These are phyloP conservation scores for Microchrysa polita DNA, from an alignment of 2,888 invertebrate species.

Conservation along the genomic window DNA sequence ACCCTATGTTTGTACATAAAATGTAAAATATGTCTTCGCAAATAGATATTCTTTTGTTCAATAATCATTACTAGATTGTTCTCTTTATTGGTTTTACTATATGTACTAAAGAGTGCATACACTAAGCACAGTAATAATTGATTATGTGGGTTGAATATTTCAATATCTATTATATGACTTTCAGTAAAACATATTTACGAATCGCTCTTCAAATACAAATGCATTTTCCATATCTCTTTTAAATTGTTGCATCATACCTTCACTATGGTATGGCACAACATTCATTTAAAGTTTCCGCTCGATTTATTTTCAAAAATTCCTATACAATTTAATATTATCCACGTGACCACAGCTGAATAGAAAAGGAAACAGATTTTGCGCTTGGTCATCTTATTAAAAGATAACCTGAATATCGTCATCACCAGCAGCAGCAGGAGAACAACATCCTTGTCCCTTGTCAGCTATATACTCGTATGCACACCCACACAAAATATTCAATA, in stretches of 20 bases:
- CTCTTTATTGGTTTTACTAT: too few species aligned
- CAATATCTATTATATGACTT: too few species aligned
- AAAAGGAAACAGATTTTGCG: conserved; percentile 21
- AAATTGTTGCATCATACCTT: too few species aligned
- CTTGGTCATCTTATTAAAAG: conserved; percentile 33
- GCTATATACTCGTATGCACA: neutral
- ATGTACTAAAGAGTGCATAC: too few species aligned
- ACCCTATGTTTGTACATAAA: too few species aligned
- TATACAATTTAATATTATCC: conserved; percentile 12
- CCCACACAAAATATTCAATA: conserved; percentile 3
- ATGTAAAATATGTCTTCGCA: too few species aligned
- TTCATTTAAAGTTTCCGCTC: conserved; percentile 4
- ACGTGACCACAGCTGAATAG: conserved; percentile 14
- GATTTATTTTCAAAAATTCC: conserved; percentile 23
- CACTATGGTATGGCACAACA: neutral
- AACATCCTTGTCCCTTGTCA: too few species aligned
- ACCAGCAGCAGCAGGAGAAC: neutral
- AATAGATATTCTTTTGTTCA: too few species aligned
- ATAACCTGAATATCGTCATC: conserved; percentile 30
- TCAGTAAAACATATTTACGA: too few species aligned
- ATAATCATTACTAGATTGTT: too few species aligned
- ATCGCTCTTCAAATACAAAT: neutral
- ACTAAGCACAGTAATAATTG: too few species aligned
- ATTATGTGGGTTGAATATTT: too few species aligned
- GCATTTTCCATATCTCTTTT: neutral